Conservation (phyloP, 92 coral and sea anemone species). For the Porites divaricata region DNA sequence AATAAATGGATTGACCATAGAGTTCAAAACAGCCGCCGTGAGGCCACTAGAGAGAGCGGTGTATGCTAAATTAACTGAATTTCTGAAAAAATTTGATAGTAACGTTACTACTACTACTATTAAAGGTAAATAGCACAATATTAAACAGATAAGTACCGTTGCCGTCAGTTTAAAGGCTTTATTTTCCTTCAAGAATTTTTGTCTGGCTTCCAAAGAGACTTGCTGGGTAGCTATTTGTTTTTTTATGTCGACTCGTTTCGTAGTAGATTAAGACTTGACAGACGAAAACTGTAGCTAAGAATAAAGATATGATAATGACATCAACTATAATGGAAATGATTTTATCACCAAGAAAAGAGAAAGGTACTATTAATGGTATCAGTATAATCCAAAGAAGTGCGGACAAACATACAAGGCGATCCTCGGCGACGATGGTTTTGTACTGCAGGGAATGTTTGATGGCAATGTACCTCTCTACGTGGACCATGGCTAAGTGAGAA, state of each 20-base stretch:
- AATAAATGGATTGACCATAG: neutral
- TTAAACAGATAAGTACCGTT: neutral
- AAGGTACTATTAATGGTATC: too few relatives aligned
- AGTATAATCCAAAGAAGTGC: neutral
- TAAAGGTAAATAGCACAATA: neutral
- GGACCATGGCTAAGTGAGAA: neutral
- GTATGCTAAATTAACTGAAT: neutral
- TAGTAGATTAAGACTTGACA: neutral
- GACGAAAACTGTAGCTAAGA: neutral
- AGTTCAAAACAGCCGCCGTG: neutral
- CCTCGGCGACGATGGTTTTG: neutral
- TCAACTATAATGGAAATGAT: neutral
- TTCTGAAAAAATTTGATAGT: neutral
- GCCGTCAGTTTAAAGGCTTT: neutral
- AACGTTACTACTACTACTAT: neutral
- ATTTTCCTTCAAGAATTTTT: neutral
- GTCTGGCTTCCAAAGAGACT: neutral
- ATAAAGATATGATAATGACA: too few relatives aligned
- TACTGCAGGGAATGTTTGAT: neutral
- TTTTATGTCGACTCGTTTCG: neutral
- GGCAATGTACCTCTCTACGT: neutral
- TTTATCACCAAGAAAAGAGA: neutral
- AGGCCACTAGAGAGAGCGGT: neutral
- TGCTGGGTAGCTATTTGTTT: neutral
- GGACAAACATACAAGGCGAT: neutral